phyloP scores from a whole-genome alignment of 2,797 vertebrate species.

The Pseudochromis fuscus region DNA sequence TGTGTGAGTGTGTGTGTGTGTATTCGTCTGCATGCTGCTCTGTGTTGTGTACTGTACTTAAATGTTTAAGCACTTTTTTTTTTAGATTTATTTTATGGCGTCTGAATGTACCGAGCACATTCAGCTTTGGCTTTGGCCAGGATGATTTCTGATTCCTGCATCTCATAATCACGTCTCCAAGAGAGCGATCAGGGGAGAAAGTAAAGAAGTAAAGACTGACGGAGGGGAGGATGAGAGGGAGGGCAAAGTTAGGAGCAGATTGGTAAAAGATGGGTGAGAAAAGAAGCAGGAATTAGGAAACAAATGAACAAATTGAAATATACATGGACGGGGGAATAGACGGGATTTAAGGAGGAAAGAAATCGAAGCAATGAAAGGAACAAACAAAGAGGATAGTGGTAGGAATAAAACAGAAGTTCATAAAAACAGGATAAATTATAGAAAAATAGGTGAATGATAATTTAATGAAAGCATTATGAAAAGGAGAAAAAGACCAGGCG shows the following conservation, averaged over 20 bases:
- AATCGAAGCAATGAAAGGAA: constrained; percentile 9
- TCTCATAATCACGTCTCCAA: constrained; percentile 14
- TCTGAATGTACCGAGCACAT: constrained; percentile 48
- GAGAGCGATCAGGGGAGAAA: constrained; percentile 6
- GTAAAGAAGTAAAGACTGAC: background rate
- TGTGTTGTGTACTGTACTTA: constrained; percentile 20
- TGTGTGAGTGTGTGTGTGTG: constrained; percentile 14
- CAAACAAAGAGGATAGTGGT: constrained; percentile 8
- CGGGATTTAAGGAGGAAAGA: background rate
- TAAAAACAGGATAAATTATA: constrained; percentile 10
- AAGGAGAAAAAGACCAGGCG: constrained; percentile 10
- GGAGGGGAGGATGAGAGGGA: background rate
- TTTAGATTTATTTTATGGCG: constrained; percentile 53
- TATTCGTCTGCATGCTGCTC: constrained; percentile 20
- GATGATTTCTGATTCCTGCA: constrained; percentile 46
- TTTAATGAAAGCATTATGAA: constrained; percentile 47
- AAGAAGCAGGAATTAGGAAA: constrained; percentile 8
- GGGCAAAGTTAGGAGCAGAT: too few relatives aligned
- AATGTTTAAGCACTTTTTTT: constrained; percentile 35
- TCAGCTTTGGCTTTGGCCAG: constrained; percentile 12
- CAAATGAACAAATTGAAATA: constrained; percentile 13
- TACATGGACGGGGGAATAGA: background rate
- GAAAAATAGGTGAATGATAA: constrained; percentile 34
- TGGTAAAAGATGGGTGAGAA: background rate
- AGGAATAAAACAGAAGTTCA: background rate